Evolutionary conservation across 2,113 vertebrate species (phyloP).

Genomic region (Monarcha castaneiventris): DNA sequence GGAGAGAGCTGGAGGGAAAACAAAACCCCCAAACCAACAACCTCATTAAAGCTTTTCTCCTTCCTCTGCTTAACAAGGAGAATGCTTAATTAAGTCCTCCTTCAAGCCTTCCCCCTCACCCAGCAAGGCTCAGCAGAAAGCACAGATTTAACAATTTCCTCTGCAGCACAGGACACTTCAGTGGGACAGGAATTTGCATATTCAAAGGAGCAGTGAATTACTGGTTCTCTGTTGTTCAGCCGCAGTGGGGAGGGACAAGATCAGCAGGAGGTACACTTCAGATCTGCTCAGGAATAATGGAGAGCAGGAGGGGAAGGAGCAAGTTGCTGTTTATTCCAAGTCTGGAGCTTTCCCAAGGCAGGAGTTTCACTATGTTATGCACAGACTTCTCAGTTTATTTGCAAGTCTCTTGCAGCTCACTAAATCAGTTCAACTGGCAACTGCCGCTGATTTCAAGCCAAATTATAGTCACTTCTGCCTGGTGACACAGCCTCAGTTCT

Average conservation of each 20-base stretch:
- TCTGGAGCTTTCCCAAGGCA: slow-evolving; percentile 1
- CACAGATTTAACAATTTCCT: background rate
- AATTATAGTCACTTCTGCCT: slow-evolving; percentile 22
- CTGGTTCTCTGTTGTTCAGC: background rate
- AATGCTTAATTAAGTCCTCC: slow-evolving; percentile 29
- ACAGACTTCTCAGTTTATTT: background rate
- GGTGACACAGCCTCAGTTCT: background rate
- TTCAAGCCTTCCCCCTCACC: background rate
- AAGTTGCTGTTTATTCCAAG: background rate
- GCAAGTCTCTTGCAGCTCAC: background rate
- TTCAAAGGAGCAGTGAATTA: background rate
- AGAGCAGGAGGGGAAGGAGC: background rate
- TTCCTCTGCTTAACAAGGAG: slow-evolving; percentile 18
- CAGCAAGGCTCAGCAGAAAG: background rate
- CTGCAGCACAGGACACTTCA: background rate
- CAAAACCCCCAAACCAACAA: background rate
- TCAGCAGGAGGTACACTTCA: background rate
- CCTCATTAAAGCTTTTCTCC: slow-evolving; percentile 17
- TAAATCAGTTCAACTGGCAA: slow-evolving; percentile 22
- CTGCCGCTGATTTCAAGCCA: background rate
- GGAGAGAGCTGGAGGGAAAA: background rate
- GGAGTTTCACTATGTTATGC: background rate
- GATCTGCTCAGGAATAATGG: background rate
- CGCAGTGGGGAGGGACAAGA: background rate
- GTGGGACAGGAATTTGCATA: background rate